Percentiles rank a stretch among this genome's conserved stretches.
Conservation (phyloP, 2,797 vertebrate genomes). For the Parauchenoglanis punctatus region DNA sequence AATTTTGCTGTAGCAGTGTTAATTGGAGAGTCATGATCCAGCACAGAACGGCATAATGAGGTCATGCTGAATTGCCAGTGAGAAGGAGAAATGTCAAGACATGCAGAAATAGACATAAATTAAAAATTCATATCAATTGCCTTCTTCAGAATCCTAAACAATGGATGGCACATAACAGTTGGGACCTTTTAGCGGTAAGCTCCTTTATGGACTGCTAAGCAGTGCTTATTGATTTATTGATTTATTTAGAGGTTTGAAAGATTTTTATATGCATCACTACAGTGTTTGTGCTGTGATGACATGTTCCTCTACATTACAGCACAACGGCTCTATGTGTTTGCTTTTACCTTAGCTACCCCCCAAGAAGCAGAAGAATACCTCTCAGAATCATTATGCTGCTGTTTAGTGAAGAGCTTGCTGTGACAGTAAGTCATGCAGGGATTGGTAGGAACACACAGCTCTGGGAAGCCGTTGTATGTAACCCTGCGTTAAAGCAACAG, state of each 20-base stretch:
- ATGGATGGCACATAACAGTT: slow-evolving; percentile 9
- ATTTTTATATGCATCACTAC: background rate
- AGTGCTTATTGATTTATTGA: too few species aligned
- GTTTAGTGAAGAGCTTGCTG: slow-evolving; percentile 31
- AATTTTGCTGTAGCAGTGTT: slow-evolving; percentile 12
- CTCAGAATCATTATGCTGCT: slow-evolving; percentile 14
- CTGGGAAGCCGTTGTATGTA: background rate
- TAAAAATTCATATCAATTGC: slow-evolving; percentile 15
- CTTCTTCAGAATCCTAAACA: slow-evolving; percentile 12
- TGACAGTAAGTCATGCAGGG: background rate
- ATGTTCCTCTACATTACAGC: slow-evolving; percentile 12
- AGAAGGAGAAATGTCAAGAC: slow-evolving; percentile 15
- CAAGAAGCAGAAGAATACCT: slow-evolving; percentile 10
- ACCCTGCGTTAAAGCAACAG: background rate
- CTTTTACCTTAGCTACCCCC: slow-evolving; percentile 9
- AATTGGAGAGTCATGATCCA: slow-evolving; percentile 27
- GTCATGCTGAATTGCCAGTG: slow-evolving; percentile 17
- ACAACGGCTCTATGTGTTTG: background rate
- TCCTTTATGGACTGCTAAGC: background rate
- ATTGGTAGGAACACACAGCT: slow-evolving; percentile 11
- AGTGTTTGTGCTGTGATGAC: background rate
- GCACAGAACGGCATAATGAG: slow-evolving; percentile 26
- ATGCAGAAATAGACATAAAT: slow-evolving; percentile 21
- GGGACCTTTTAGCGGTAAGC: background rate
- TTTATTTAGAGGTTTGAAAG: background rate